Percentiles rank a stretch among this genome's conserved stretches.
Evolutionary conservation across 1,140 invertebrate species (phyloP).

Genomic region (Hylaeus anthracinus): DNA sequence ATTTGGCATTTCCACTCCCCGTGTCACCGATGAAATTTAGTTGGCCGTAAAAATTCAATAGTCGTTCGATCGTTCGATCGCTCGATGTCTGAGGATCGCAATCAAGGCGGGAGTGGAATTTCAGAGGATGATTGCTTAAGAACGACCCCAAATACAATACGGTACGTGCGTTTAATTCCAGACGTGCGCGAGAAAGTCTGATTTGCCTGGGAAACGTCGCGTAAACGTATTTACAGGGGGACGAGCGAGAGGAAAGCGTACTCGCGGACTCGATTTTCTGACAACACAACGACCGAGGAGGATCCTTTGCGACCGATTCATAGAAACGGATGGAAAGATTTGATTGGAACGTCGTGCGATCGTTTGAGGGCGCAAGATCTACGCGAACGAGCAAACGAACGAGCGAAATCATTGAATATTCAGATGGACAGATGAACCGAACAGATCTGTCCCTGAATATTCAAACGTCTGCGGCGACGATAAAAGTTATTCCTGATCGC

Average conservation of each 20-base stretch:
- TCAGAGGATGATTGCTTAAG: not conserved
- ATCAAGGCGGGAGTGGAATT: not conserved
- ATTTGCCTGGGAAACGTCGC: too few relatives aligned
- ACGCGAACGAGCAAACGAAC: conserved; percentile 48
- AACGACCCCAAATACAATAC: too few relatives aligned
- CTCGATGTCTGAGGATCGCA: not conserved
- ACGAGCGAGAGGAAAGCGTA: not conserved
- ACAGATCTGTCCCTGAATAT: conserved; percentile 62
- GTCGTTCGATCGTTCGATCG: conserved; percentile 13
- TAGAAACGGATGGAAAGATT: conserved; percentile 46
- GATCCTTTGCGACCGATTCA: conserved; percentile 39
- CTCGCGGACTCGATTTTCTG: not conserved
- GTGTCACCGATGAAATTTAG: conserved; percentile 36
- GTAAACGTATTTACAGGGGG: too few relatives aligned
- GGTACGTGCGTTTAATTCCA: too few relatives aligned
- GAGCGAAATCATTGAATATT: conserved; percentile 67
- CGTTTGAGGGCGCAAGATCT: conserved; percentile 43
- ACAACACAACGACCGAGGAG: conserved; percentile 18
- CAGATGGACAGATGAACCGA: conserved; percentile 66
- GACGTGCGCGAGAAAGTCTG: too few relatives aligned
- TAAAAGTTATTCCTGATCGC: conserved; percentile 58
- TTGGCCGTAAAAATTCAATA: conserved; percentile 47
- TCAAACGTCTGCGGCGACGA: conserved; percentile 57
- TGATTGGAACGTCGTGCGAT: conserved; percentile 44
- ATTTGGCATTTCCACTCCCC: conserved; percentile 51